Base-by-base conservation (phyloP, 2,113 vertebrate genomes). In the Epinephelus moara region DNA sequence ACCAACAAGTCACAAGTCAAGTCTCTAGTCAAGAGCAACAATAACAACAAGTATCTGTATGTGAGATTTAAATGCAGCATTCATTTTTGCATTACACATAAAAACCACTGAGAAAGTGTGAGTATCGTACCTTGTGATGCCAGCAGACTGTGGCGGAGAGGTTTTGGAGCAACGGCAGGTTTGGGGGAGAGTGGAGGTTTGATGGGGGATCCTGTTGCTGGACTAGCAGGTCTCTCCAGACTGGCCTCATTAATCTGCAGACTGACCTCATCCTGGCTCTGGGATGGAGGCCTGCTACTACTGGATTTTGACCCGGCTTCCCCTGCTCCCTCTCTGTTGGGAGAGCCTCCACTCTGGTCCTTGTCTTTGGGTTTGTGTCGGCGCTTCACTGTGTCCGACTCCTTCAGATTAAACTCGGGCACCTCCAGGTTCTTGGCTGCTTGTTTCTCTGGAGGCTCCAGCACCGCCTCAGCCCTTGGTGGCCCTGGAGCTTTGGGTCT, bases 351-450 rank as follows among this genome's bases (percentile, higher is more conserved):
- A 4, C 92, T 92, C 0, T 94, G 94, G 81, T 98, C 97, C 79
- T 95, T 96, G 90, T 98, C 98, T 86, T 94, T 97, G 89, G 94
- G 95, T 70, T 96, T 97, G 25, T 98, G 97, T 21, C 98, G 92
- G 21, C 98, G 96, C 87, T 99, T 99, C 56, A 99, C 98, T 0
- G 98, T 99, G 94, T 99, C 98, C 0, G 98, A 99, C 90, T 99
- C 98, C 0, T 96, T 99, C 83, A 99, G 97, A 76, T 99, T 97
- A 78, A 99, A 99, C 90, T 99, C 96, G 0, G 96, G 96, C 23
- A 96, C 60, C 0, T 95, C 95, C 0, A 9, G 88, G 33, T 60
- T 91, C 70, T 91, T 95, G 85, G 75, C 9, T 0, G 62, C 23
- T 30, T 0, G 0, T 0, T 63, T 86, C 49, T 95, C 90, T 0